Percentiles rank a stretch among this genome's conserved stretches.
These are phyloP conservation scores for Zaprionus tsacasi DNA, from an alignment of 1,140 invertebrate species.

Conservation along the genomic window DNA sequence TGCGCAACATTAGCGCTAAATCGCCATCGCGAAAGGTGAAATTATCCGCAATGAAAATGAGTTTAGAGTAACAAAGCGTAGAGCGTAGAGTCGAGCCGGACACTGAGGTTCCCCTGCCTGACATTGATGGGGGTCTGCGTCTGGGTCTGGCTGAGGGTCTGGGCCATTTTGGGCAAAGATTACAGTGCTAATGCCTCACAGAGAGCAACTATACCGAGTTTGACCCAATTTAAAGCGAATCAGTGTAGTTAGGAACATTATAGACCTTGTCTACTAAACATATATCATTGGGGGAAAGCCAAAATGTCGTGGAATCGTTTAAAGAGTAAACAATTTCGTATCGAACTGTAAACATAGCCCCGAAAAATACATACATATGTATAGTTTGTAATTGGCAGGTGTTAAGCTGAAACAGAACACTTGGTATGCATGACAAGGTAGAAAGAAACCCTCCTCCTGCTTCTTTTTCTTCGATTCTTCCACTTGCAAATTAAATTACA, in stretches of 20 bases:
- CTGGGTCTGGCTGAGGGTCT: conserved; percentile 5
- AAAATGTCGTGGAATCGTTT: conserved; percentile 3
- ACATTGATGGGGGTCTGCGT: conserved; percentile 23
- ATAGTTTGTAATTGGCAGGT: not conserved
- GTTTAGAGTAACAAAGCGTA: conserved; percentile 32
- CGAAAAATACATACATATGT: not conserved
- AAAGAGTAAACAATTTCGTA: conserved; percentile 35
- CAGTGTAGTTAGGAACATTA: conserved; percentile 21
- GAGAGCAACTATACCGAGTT: conserved; percentile 22
- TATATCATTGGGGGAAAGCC: conserved; percentile 37
- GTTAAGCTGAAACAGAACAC: not conserved
- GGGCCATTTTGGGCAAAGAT: conserved; percentile 48
- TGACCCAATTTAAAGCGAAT: conserved; percentile 37
- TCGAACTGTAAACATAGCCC: conserved; percentile 8
- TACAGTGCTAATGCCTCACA: conserved; percentile 44
- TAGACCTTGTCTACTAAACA: conserved; percentile 49
- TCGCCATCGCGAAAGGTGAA: conserved; percentile 72
- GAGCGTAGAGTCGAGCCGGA: conserved; percentile 43
- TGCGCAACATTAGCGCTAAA: conserved; percentile 73
- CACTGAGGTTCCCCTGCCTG: conserved; percentile 22
- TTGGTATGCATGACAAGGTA: conserved; percentile 5
- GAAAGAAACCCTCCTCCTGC: not conserved
- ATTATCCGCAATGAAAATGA: conserved; percentile 60
- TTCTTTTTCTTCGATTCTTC: not conserved
- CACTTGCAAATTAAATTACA: conserved; percentile 48